A percentile compares a stretch with the other conserved stretches of the same genome.
phyloP scores from a whole-genome alignment of 2,888 invertebrate species.

The Drosophila percnosoma region DNA sequence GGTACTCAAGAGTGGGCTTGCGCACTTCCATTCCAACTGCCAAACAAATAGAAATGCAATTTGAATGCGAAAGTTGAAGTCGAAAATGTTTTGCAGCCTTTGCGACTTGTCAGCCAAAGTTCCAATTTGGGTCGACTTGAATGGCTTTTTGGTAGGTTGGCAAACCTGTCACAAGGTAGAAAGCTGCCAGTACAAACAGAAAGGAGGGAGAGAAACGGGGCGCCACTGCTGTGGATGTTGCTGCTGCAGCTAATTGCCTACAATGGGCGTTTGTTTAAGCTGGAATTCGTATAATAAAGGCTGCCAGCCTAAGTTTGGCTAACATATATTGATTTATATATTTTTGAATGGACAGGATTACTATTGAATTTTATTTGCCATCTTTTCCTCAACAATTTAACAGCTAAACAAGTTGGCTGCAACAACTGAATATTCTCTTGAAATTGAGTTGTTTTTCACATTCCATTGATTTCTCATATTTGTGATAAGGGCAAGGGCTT shows the following conservation, averaged over 20 bases:
- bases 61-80: constrained; percentile 72
- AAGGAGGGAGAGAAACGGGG: neutral
- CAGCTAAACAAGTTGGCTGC: constrained; percentile 6
- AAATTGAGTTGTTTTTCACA: constrained; percentile 64
- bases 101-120: constrained; percentile 48
- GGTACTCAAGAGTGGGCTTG: neutral
- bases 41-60: constrained; percentile 75
- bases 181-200: constrained; percentile 24
- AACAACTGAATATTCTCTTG: constrained; percentile 30
- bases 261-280: constrained; percentile 46
- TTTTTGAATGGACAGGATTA: neutral
- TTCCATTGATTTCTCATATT: constrained; percentile 60
- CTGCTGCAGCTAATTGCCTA: constrained; percentile 55
- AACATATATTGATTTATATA: constrained; percentile 14
- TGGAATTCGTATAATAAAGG: constrained; percentile 19
- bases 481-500: constrained; percentile 49
- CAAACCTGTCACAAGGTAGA: constrained; percentile 48
- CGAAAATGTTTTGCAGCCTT: constrained; percentile 39
- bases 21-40: constrained; percentile 51
- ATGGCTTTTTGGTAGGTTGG: constrained; percentile 54
- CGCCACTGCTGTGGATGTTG: constrained; percentile 11
- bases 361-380: neutral
- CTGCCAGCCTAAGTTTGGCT: constrained; percentile 31
- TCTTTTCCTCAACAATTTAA: neutral
- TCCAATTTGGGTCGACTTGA: constrained; percentile 67